These are phyloP conservation scores for Halictus rubicundus DNA, from an alignment of 1,140 invertebrate species.

Conservation along the genomic window DNA sequence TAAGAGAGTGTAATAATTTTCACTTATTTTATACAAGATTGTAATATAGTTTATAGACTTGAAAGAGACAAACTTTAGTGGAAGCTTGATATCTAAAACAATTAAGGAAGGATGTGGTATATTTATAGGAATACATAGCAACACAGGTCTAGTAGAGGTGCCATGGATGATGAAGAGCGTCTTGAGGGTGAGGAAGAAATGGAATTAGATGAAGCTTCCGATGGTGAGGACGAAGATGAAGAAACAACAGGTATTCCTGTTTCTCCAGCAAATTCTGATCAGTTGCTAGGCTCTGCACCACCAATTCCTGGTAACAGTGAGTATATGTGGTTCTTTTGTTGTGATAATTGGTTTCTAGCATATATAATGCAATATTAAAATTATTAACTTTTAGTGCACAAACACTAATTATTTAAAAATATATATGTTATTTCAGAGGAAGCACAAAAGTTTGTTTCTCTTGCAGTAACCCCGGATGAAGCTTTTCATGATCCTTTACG, in stretches of 20 bases:
- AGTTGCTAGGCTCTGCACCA: conserved; percentile 72
- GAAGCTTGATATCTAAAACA: not conserved
- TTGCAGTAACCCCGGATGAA: conserved; percentile 76
- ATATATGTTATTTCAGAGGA: conserved; percentile 34
- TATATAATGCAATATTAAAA: not conserved
- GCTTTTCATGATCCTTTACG: conserved; percentile 76
- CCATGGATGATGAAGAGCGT: conserved; percentile 80
- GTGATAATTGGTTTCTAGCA: conserved; percentile 8
- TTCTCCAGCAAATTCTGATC: conserved; percentile 78
- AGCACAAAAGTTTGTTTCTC: conserved; percentile 50
- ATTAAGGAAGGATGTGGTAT: conserved; percentile 1
- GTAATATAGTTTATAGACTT: not conserved
- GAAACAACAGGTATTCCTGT: conserved; percentile 76
- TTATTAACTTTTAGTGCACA: not conserved
- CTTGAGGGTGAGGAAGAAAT: conserved; percentile 80
- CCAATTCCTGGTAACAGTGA: conserved; percentile 73
- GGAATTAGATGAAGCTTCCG: conserved; percentile 79
- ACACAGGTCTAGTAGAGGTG: conserved; percentile 61
- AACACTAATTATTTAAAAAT: conserved; percentile 27
- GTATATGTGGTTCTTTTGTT: conserved; percentile 36
- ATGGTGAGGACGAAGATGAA: conserved; percentile 79
- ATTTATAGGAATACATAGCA: conserved; percentile 58
- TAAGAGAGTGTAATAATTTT: not conserved
- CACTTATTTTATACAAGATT: not conserved
- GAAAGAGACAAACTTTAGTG: not conserved